phyloP scores from a whole-genome alignment of 2,888 invertebrate species.

The Microchrysa polita region DNA sequence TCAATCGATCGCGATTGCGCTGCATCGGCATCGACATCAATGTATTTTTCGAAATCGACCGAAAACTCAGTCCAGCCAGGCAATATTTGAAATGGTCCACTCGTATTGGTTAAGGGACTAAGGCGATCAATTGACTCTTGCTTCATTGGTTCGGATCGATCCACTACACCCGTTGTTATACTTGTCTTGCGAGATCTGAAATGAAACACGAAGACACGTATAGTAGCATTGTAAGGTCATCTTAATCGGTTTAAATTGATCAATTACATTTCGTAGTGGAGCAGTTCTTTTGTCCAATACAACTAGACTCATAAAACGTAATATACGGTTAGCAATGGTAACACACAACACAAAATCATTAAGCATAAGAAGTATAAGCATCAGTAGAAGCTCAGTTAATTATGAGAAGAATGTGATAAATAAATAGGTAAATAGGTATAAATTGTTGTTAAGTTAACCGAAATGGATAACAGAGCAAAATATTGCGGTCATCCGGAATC shows the following conservation, averaged over 20 bases:
- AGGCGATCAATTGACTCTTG: constrained; percentile 63
- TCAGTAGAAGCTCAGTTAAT: no score
- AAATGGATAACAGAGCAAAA: no score
- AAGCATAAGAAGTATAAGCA: no score
- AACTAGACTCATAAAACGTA: no score
- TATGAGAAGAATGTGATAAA: no score
- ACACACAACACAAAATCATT: no score
- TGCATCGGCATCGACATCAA: constrained; percentile 57
- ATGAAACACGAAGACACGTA: not conserved
- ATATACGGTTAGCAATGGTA: no score
- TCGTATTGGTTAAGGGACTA: constrained; percentile 62
- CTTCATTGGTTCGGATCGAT: constrained; percentile 64
- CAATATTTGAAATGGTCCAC: constrained; percentile 54
- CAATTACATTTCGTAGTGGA: no score
- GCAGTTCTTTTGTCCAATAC: no score
- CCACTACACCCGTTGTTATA: constrained; percentile 72
- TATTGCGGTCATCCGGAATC: no score
- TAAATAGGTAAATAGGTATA: no score
- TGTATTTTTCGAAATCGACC: constrained; percentile 63
- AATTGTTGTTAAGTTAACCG: no score
- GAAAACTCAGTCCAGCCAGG: constrained; percentile 60
- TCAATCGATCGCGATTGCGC: constrained; percentile 14
- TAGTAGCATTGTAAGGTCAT: not conserved
- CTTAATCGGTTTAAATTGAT: constrained; percentile 3
- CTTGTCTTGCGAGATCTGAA: constrained; percentile 68